phyloP scores from a whole-genome alignment of 2,113 vertebrate species.

The Progne subis region DNA sequence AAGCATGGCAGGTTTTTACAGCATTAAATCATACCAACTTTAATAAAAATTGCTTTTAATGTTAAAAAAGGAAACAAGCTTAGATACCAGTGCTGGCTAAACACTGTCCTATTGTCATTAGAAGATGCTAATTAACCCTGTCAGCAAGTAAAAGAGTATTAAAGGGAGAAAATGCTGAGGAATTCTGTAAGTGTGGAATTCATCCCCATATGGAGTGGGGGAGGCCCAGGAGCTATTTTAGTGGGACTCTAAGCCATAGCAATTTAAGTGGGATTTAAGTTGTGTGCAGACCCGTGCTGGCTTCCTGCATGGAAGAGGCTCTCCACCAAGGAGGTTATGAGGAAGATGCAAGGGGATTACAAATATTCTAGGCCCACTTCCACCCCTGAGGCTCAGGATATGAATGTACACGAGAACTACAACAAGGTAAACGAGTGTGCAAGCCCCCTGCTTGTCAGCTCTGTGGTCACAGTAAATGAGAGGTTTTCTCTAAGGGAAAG shows the following conservation, averaged over 20 bases:
- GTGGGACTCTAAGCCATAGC: slow-evolving; percentile 11
- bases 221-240: slow-evolving; percentile 41
- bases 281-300: neutral
- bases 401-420: neutral
- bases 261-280: slow-evolving; percentile 53
- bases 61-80: neutral
- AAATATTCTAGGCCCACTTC: neutral
- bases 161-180: neutral
- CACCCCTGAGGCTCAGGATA: slow-evolving; percentile 24
- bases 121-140: neutral
- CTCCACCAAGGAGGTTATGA: neutral
- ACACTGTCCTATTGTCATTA: neutral
- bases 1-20: neutral
- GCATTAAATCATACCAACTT: neutral
- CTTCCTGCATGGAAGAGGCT: neutral
- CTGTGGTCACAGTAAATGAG: neutral
- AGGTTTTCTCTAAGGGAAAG: neutral
- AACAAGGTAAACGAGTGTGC: neutral
- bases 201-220: neutral
- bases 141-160: neutral
- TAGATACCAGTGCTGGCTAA: neutral
- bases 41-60: neutral
- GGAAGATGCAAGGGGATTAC: slow-evolving; percentile 17
- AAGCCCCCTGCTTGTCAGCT: neutral
- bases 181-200: slow-evolving; percentile 27